Percentiles rank a stretch among this genome's conserved stretches.
Evolutionary conservation across 1,140 invertebrate species (phyloP).

Genomic region (Leptinotarsa undecemlineata): DNA sequence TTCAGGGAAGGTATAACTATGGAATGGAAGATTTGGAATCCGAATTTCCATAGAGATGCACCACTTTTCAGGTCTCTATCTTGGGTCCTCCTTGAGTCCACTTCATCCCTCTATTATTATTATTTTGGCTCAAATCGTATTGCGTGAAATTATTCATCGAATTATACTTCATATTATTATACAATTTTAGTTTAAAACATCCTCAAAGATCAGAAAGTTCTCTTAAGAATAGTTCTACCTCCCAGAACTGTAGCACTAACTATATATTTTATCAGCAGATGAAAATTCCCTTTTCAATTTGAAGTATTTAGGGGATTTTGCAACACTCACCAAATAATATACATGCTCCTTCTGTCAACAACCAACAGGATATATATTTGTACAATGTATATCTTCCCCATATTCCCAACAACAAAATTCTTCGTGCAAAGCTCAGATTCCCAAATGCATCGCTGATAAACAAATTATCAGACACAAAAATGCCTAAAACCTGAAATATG

Average conservation of each 20-base stretch:
- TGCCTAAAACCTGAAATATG: conserved; percentile 72
- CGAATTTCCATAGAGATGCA: no score
- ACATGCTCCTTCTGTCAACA: conserved; percentile 81
- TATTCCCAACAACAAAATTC: conserved; percentile 71
- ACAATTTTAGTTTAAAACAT: no score
- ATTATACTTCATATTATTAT: no score
- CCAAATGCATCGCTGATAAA: conserved; percentile 69
- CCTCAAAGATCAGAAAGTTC: not conserved
- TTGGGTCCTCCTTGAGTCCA: no score
- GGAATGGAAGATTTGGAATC: no score
- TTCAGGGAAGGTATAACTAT: no score
- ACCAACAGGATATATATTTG: conserved; percentile 92
- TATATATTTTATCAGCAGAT: not conserved
- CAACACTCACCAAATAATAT: conserved; percentile 63
- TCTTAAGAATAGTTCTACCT: not conserved
- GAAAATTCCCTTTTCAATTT: not conserved
- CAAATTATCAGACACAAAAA: conserved; percentile 72
- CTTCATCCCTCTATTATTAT: no score
- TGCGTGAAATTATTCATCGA: no score
- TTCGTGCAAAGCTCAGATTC: conserved; percentile 64
- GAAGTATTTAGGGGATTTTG: not conserved
- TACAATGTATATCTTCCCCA: conserved; percentile 85
- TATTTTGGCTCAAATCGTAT: no score
- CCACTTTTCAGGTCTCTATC: no score
- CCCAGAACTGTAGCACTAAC: not conserved